phyloP scores from a whole-genome alignment of 2,888 invertebrate species.

The Anorthoa munda region DNA sequence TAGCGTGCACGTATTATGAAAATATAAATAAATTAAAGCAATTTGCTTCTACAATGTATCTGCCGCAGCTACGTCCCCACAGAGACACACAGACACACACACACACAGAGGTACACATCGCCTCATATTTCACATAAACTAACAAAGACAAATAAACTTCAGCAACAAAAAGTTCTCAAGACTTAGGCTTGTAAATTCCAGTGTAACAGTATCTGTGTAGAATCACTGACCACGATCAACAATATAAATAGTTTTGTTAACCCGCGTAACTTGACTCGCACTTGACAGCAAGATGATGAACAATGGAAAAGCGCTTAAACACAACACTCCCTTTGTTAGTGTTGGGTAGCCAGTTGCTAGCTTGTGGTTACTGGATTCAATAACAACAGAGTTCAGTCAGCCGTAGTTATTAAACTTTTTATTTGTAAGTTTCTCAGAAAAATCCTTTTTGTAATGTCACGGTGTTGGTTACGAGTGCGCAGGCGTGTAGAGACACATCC shows the following conservation, averaged over 20 bases:
- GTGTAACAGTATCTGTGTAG: conserved; percentile 28
- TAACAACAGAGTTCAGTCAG: conserved; percentile 47
- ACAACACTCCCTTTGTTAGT: conserved; percentile 58
- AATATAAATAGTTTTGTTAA: conserved; percentile 56
- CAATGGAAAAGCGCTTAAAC: conserved; percentile 57
- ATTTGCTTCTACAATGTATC: too few relatives aligned
- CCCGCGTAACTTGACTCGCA: conserved; percentile 47
- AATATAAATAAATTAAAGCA: too few relatives aligned
- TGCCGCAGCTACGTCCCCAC: too few relatives aligned
- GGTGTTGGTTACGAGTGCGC: conserved; percentile 11
- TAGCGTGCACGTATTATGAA: too few relatives aligned
- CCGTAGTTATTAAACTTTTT: conserved; percentile 30
- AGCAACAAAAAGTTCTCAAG: conserved; percentile 11
- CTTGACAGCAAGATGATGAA: conserved; percentile 53
- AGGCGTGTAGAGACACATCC: neutral
- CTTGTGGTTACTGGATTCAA: conserved; percentile 53
- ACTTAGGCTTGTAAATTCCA: conserved; percentile 9
- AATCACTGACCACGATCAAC: conserved; percentile 45
- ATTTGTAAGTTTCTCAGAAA: conserved; percentile 29
- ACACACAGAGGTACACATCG: neutral
- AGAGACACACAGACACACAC: too few relatives aligned
- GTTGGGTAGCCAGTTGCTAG: conserved; percentile 37
- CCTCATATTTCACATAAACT: neutral
- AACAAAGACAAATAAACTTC: neutral
- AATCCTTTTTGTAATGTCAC: conserved; percentile 6